Conservation (phyloP, 2,888 invertebrate species). For the Calameuta pallipes region DNA sequence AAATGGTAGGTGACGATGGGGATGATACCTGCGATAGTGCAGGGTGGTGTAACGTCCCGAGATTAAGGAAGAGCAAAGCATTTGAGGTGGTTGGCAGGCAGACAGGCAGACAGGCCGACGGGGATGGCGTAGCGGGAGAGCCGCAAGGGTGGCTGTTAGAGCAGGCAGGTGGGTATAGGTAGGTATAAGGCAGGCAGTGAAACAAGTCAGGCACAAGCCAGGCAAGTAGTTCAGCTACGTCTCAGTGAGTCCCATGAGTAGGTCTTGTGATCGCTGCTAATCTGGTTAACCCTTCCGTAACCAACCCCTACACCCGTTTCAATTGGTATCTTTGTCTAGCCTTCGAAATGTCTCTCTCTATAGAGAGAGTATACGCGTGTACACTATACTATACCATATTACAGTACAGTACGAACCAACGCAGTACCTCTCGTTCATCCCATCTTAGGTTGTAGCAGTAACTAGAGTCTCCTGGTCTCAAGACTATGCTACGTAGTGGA, state of each 20-base stretch:
- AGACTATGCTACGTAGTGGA: neutral
- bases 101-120: neutral
- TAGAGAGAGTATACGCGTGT: neutral
- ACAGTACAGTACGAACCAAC: neutral
- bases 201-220: neutral
- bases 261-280: slow-evolving; percentile 32
- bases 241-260: slow-evolving; percentile 23
- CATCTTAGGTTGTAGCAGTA: neutral
- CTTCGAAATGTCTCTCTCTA: neutral
- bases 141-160: neutral
- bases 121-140: neutral
- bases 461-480: neutral
- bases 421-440: neutral
- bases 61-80: slow-evolving; percentile 13
- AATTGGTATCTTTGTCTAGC: neutral
- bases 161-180: neutral
- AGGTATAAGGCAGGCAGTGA: neutral
- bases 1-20: slow-evolving; percentile 4
- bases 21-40: neutral
- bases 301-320: neutral
- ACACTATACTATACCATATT: neutral
- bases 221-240: slow-evolving; percentile 6
- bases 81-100: slow-evolving; percentile 6
- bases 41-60: neutral
- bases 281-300: slow-evolving; percentile 36